Base-by-base conservation (phyloP, 2,888 invertebrate genomes). In the Caenorhabditis japonica region DNA sequence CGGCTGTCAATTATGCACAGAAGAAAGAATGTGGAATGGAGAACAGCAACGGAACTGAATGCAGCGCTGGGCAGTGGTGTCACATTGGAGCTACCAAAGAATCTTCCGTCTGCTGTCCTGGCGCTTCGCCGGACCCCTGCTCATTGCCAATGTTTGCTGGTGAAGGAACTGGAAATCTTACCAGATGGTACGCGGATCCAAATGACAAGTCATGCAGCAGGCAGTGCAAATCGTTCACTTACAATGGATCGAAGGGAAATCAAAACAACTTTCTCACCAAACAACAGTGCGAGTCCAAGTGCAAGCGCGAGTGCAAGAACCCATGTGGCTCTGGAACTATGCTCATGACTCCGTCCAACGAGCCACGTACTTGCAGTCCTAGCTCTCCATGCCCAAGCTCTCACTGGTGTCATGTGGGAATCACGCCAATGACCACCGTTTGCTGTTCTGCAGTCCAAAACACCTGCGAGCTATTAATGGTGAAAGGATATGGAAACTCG, bases 211-310 rank as follows among this genome's bases (percentile, higher is more conserved):
- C 84, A 1, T 86, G 86, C 73, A 77, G 55, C 36, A 72, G 83
- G 19, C 76, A 79, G 43, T 86, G 86, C 69, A 84, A 84, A 58
- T 78, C 82, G 8, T 86, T 86, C 76, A 76, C 71, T n/a, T 86
- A 86, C 69, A 75, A 77, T 27, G 84, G 85, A 43, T 68, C 81
- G 17, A 81, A 82, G 36, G 86, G 86, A 62, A 86, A 86, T 41
- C 86, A 86, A 70, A 86, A 86, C 78, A 86, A 86, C 70, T 86
- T 85, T 75, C 49, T 85, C 30, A 83, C 82, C 15, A 85, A 85
- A 52, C 80, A 82, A 34, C 75, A 76, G 43, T 87, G 87, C 55
- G 87, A 86, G 56, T 69, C 74, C 15, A 79, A 72, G 13, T 62
- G 69, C 38, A 70, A 60, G n/a, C 36, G 70, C 7, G 80, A 83